Base-by-base conservation (phyloP, 2,113 vertebrate species). In the Grammomys dolichurus region DNA sequence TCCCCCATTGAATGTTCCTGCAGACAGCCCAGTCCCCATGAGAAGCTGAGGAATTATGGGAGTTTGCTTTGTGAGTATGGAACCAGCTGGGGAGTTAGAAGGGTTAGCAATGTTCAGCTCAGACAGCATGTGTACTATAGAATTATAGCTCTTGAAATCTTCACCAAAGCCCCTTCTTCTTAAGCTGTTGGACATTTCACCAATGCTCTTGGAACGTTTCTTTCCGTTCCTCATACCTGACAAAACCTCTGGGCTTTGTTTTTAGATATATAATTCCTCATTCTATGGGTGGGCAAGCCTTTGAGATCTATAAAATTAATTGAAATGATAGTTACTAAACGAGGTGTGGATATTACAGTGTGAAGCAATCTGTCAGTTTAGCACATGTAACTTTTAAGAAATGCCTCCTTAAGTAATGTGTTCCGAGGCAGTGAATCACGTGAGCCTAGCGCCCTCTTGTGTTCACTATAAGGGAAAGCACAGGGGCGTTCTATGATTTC, bases 391-490 rank as follows among this genome's bases (percentile, higher is more conserved):
- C 48, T 43, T 80, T 89, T 92, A 87, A 78, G 65, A 91, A 89
- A 33, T 56, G 77, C 10, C 24, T 36, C 8, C 86, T 86, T 46
- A 73, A 85, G 58, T 85, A 36, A n/a, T 33, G 26, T 46, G 3
- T 11, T 33, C 31, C 3, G 33, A 7, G 33, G 46, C 3, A 12
- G 56, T 3, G 63, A 46, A 14, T 65, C 84, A 28, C 48, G 58
- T 92, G 95, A 93, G 48, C 48, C 43, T 75, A 43, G 91, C 40
- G 73, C 97, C 97, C 97, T 95, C 97, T 97, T 58, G 97, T 95
- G 97, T 63, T 93, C 93, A 80, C 31, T 51, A 7, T 0, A 0
- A 77, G 73, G 51, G 28, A 36, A 82, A 69, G 81, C 72, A 58
- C 36, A 24, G 72, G 0, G 19, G 26, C 48, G 87, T 40, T 9